These are phyloP conservation scores for Hepsetus odoe DNA, from an alignment of 2,113 vertebrate genomes.

Conservation along the genomic window DNA sequence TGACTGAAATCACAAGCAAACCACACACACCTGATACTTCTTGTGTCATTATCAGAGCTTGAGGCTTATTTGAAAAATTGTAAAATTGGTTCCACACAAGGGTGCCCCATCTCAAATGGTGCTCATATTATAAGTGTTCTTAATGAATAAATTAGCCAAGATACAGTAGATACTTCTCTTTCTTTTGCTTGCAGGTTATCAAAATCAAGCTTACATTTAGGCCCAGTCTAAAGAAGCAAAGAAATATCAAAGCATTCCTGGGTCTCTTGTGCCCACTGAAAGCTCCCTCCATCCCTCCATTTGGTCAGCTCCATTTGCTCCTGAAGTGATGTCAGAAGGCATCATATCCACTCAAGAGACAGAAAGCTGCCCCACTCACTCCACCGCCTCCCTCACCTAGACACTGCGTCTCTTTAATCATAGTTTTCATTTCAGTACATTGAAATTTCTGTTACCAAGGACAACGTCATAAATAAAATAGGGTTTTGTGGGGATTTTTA, in stretches of 20 bases:
- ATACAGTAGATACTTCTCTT: constrained; percentile 27
- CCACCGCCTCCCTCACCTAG: constrained; percentile 75
- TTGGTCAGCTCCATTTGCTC: constrained; percentile 35
- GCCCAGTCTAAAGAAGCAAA: not conserved
- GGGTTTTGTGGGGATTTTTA: constrained; percentile 90
- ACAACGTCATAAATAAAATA: constrained; percentile 96
- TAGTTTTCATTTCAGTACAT: constrained; percentile 97
- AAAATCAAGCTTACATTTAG: constrained; percentile 1
- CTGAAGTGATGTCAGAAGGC: constrained; percentile 24
- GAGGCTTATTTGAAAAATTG: constrained; percentile 69
- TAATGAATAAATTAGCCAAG: constrained; percentile 20
- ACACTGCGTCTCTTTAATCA: constrained; percentile 89
- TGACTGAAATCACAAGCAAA: constrained; percentile 31
- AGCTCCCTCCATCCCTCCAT: not conserved
- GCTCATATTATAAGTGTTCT: constrained; percentile 56
- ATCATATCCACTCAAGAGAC: constrained; percentile 42
- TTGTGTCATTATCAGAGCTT: constrained; percentile 62
- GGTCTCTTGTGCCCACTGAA: not conserved
- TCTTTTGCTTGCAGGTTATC: constrained; percentile 12
- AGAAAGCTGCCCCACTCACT: constrained; percentile 82
- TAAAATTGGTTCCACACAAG: constrained; percentile 43
- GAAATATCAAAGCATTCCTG: not conserved
- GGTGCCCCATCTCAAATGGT: constrained; percentile 59
- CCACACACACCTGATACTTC: constrained; percentile 42
- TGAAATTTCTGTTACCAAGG: constrained; percentile 96